phyloP scores from a whole-genome alignment of 1,140 invertebrate species.

The Leptinotarsa lineolata region DNA sequence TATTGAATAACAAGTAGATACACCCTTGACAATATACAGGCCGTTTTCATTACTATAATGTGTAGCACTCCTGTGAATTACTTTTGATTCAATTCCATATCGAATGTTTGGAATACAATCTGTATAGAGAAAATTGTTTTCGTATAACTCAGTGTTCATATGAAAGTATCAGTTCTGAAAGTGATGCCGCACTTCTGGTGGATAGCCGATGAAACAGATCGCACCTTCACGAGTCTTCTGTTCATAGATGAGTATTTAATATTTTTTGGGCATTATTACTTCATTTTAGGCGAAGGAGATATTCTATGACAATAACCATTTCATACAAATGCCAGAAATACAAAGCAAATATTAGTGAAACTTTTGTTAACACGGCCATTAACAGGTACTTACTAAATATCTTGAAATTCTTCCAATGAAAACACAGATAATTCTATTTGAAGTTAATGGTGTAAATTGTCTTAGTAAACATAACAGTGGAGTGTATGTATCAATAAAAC shows the following conservation, averaged over 20 bases:
- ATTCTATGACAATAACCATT: too few relatives aligned
- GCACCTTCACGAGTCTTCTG: background rate
- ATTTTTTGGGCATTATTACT: background rate
- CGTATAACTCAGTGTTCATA: too few relatives aligned
- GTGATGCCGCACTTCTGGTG: too few relatives aligned
- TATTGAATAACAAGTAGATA: too few relatives aligned
- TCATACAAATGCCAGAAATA: background rate
- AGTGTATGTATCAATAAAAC: background rate
- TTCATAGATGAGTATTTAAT: background rate
- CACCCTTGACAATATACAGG: too few relatives aligned
- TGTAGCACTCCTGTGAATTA: too few relatives aligned
- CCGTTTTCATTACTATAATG: too few relatives aligned
- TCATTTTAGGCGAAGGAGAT: background rate
- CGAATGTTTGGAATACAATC: too few relatives aligned
- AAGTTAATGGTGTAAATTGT: background rate
- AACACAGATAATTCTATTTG: background rate
- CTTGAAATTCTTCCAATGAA: background rate
- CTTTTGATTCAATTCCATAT: too few relatives aligned
- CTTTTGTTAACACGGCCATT: background rate
- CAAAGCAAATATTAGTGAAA: background rate
- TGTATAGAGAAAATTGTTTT: too few relatives aligned
- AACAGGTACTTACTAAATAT: slow-evolving; percentile 3
- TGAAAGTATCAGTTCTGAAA: too few relatives aligned
- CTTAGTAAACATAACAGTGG: background rate
- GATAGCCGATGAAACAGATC: too few relatives aligned